Conservation (phyloP, 2,113 vertebrate species). For the Leptobrachium leishanense region DNA sequence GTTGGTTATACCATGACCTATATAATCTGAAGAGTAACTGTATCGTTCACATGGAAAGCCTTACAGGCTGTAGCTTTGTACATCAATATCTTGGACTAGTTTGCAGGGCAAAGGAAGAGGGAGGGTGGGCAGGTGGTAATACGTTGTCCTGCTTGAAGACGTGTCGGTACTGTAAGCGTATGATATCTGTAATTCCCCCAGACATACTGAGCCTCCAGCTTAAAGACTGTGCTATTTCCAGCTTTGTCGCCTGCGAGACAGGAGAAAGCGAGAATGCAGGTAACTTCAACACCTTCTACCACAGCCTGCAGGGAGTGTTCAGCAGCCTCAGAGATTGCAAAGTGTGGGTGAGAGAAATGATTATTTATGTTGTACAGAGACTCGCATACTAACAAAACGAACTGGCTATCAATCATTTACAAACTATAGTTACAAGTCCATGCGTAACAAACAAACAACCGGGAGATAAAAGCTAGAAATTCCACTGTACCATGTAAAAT, state of each 20-base stretch:
- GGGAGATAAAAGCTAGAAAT: no score
- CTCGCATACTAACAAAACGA: not conserved
- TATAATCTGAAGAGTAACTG: not conserved
- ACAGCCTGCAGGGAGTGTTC: slow-evolving; percentile 38
- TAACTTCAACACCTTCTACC: slow-evolving; percentile 43
- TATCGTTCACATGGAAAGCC: not conserved
- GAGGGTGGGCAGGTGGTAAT: not conserved
- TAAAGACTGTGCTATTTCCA: slow-evolving; percentile 39
- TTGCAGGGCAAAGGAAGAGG: not conserved
- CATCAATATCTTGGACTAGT: not conserved
- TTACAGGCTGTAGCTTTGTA: not conserved
- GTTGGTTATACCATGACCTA: not conserved
- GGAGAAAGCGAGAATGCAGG: slow-evolving; percentile 44
- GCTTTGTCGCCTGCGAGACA: slow-evolving; percentile 44
- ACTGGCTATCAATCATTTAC: not conserved
- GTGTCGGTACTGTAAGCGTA: slow-evolving; percentile 34
- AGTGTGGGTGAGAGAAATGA: slow-evolving; percentile 15
- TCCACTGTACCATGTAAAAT: no score
- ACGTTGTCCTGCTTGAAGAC: slow-evolving; percentile 1
- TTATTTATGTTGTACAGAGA: slow-evolving; percentile 22
- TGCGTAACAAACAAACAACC: not conserved
- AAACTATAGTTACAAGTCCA: not conserved
- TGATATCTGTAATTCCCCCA: slow-evolving; percentile 26
- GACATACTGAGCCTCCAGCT: slow-evolving; percentile 36
- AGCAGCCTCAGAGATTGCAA: slow-evolving; percentile 16